A percentile compares a stretch with the other conserved stretches of the same genome.
phyloP scores from a whole-genome alignment of 2,113 vertebrate genomes.

The Connochaetes taurinus region DNA sequence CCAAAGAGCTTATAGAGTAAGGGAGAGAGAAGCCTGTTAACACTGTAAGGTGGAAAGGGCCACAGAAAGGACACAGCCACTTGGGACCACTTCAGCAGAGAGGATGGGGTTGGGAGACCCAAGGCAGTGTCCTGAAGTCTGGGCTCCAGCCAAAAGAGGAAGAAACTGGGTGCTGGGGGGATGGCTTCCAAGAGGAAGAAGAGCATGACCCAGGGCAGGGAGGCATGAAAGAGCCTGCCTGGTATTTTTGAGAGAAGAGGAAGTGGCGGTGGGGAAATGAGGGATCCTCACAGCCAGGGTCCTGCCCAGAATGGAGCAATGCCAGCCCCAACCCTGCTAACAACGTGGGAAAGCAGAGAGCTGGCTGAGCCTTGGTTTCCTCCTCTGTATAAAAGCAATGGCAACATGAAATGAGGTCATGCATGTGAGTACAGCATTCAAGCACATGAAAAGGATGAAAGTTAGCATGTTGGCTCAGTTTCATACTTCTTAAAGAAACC shows the following conservation, averaged over 20 bases:
- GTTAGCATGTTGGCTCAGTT: neutral
- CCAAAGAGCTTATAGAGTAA: neutral
- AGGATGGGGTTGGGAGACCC: neutral
- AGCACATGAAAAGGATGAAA: neutral
- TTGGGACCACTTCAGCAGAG: neutral
- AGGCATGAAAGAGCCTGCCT: neutral
- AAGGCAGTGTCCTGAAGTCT: neutral
- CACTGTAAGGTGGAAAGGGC: neutral
- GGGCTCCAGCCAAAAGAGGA: neutral
- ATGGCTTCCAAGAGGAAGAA: neutral
- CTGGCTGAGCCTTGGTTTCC: neutral
- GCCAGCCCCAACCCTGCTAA: neutral
- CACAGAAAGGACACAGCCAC: neutral
- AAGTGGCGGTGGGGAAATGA: rapidly evolving
- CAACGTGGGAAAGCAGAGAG: neutral
- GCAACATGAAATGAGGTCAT: neutral
- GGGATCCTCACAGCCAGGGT: neutral
- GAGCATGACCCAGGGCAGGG: too few relatives aligned
- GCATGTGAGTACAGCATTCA: neutral
- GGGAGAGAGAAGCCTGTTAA: neutral
- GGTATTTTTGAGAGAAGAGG: neutral
- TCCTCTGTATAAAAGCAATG: neutral
- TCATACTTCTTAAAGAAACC: neutral
- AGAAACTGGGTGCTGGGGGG: neutral
- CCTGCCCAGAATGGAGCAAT: neutral